Base-by-base conservation (phyloP, 2,888 invertebrate species). In the Barypeithes pellucidus region DNA sequence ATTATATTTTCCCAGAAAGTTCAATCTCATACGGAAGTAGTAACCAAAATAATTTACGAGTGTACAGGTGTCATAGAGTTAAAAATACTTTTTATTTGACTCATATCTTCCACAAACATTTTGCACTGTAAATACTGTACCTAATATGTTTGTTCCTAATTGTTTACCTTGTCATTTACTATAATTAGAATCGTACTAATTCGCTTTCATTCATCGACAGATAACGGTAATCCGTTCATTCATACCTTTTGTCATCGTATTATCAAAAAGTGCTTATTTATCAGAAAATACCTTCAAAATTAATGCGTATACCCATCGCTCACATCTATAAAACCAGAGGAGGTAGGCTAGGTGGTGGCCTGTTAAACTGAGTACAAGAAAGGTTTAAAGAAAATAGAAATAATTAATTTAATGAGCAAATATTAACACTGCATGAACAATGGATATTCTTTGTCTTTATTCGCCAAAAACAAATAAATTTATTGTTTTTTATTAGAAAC, bases 101-200 rank as follows among this genome's bases (percentile, higher is more conserved):
- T 54, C 52, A 54, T 14, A 14, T n/a, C n/a, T 3, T 24, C 7
- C 24, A 29, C 52, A 29, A 29, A 29, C 8, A 54, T 54, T 29
- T 50, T 22, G 16, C 50, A 50, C 22, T 7, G 9, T 50, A 54
- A 24, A n/a, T 24, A 24, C 52, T 24, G 24, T 59, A 45, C 29
- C 22, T n/a, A 22, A 14, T 41, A 59, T 33, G 11, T 67, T 67
- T 59, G 20, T 14, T 67, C 43, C 16, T 57, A 12, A 57, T 67
- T 29, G 43, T 45, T 29, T 33, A 18, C 59, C 59, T 59, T 59
- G 67, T 45, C 59, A 59, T 16, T 22, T 14, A 33, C 59, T 67
- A 67, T 67, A 45, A 59, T 59, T 67, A 67, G 67, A 67, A 59
- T 29, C n/a, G n/a, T 45, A 67, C 59, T 54, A 45, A 57, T 43